Conservation (phyloP, 1,140 invertebrate species). For the Tetramorium parvispinum region DNA sequence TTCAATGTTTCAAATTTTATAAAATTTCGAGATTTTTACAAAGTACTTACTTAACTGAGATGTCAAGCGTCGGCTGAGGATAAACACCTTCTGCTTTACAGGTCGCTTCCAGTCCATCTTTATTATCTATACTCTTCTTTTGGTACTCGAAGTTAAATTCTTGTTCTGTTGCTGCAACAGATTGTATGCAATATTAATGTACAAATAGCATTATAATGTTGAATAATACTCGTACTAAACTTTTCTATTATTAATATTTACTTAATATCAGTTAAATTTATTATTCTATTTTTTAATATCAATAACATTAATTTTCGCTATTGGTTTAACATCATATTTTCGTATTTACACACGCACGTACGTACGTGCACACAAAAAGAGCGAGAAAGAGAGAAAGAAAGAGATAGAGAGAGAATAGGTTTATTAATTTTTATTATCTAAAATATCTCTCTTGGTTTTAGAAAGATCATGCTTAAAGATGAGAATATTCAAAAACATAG, state of each 20-base stretch:
- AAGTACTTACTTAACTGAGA: slow-evolving; percentile 82
- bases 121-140: slow-evolving; percentile 76
- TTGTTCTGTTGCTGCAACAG: slow-evolving; percentile 81
- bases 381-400: too few species aligned
- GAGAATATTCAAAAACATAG: too few species aligned
- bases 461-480: too few species aligned
- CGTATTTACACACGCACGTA: too few species aligned
- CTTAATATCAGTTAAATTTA: not conserved
- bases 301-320: too few species aligned
- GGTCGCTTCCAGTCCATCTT: slow-evolving; percentile 82
- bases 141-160: slow-evolving; percentile 80
- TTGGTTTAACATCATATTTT: too few species aligned
- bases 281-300: too few species aligned
- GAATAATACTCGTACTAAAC: not conserved
- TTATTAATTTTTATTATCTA: too few species aligned
- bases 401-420: too few species aligned
- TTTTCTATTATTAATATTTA: not conserved
- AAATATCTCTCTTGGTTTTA: too few species aligned
- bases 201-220: too few species aligned
- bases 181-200: not conserved
- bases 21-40: not conserved
- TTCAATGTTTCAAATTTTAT: not conserved
- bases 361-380: too few species aligned
- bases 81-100: slow-evolving; percentile 83
- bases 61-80: slow-evolving; percentile 83